Conservation (phyloP, 2,888 invertebrate genomes). For the Noctua pronuba region DNA sequence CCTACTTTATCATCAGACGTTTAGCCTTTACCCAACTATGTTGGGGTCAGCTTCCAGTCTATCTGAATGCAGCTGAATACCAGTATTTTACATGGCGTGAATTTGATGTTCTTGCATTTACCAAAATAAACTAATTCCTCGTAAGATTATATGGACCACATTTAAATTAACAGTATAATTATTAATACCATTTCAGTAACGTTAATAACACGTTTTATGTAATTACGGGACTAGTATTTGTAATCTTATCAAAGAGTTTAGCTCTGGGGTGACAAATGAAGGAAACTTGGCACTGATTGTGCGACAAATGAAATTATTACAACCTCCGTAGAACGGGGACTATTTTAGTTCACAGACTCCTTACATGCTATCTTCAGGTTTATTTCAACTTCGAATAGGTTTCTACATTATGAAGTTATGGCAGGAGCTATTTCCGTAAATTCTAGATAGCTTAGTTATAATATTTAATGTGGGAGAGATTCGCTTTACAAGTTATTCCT, state of each 20-base stretch:
- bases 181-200: background rate
- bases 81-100: background rate
- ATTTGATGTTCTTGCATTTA: too few relatives aligned
- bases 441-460: conserved; percentile 2
- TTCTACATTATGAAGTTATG: conserved; percentile 45
- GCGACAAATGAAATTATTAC: conserved; percentile 16
- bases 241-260: conserved; percentile 1
- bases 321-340: background rate
- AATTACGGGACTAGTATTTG: background rate
- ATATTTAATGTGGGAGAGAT: background rate
- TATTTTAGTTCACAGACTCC: conserved; percentile 17
- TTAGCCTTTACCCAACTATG: background rate
- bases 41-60: background rate
- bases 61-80: background rate
- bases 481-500: background rate
- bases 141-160: background rate
- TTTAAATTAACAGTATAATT: background rate
- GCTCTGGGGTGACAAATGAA: conserved; percentile 5
- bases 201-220: background rate
- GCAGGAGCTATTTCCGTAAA: conserved; percentile 27
- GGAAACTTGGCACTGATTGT: conserved; percentile 11
- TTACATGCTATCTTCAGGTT: conserved; percentile 23
- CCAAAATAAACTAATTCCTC: too few relatives aligned
- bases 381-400: conserved; percentile 39
- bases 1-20: background rate